A percentile compares a stretch with the other conserved stretches of the same genome.
Evolutionary conservation across 1,140 invertebrate species (phyloP).

Genomic region (Calephelis virginiensis): DNA sequence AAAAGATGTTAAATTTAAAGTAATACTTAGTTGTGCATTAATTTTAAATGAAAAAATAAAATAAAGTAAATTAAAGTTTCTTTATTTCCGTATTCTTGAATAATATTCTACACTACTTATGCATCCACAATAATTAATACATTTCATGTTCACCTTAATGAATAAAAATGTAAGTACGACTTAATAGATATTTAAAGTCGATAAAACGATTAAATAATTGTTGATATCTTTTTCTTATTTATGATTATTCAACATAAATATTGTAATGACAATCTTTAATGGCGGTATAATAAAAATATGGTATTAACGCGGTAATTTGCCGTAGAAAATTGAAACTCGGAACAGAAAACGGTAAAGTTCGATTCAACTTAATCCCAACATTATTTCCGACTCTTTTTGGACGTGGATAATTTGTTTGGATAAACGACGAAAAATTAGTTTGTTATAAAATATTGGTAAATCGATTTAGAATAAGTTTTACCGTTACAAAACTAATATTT

Average conservation of each 20-base stretch:
- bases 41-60: background rate
- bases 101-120: background rate
- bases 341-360: conserved; percentile 9
- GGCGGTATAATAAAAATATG: conserved; percentile 6
- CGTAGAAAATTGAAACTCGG: conserved; percentile 9
- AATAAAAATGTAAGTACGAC: background rate
- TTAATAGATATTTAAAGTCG: conserved; percentile 12
- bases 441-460: background rate
- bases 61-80: too few species aligned
- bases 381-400: background rate
- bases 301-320: conserved; percentile 6
- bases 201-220: conserved; percentile 14
- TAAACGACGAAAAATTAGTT: too few species aligned
- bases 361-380: background rate
- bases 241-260: conserved; percentile 10
- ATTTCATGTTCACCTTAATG: conserved; percentile 1
- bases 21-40: too few species aligned
- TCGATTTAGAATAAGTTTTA: conserved; percentile 7
- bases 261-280: conserved; percentile 7
- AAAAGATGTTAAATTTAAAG: too few species aligned
- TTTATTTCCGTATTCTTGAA: background rate
- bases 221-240: conserved; percentile 2
- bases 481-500: conserved; percentile 15
- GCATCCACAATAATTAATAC: background rate
- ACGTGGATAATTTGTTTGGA: background rate